Percentiles rank a stretch among this genome's conserved stretches.
Evolutionary conservation across 2,888 invertebrate species (phyloP).

Genomic region (Drosophila recens): DNA sequence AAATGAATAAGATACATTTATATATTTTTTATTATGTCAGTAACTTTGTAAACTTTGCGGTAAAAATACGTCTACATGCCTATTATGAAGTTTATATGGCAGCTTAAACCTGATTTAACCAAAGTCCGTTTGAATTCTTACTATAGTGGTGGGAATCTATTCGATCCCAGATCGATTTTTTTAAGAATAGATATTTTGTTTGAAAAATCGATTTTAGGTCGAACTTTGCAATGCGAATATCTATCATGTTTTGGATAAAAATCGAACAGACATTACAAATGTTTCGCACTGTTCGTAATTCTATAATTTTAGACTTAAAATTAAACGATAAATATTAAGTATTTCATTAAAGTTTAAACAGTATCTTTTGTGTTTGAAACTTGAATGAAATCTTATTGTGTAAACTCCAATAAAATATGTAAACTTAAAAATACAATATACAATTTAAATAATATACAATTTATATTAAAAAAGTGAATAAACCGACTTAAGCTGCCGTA

Average conservation of each 20-base stretch:
- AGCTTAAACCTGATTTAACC: background rate
- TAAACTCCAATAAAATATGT: too few species aligned
- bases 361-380: too few species aligned
- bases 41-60: slow-evolving; percentile 18
- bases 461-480: too few species aligned
- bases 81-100: background rate
- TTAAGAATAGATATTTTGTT: background rate
- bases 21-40: background rate
- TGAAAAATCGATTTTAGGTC: background rate
- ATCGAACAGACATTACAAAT: background rate
- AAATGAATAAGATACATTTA: slow-evolving; percentile 4
- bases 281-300: background rate
- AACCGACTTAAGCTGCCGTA: background rate
- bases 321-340: too few species aligned
- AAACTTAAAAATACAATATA: too few species aligned
- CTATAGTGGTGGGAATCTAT: background rate
- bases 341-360: too few species aligned
- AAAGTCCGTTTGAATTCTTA: background rate
- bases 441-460: too few species aligned
- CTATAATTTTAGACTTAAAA: too few species aligned
- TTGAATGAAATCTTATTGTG: too few species aligned
- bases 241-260: too few species aligned
- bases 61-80: slow-evolving; percentile 3
- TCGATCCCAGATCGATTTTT: background rate
- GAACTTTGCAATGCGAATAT: too few species aligned